These are phyloP conservation scores for Coregonus ussuriensis DNA, from an alignment of 2,797 vertebrate genomes.

Conservation along the genomic window DNA sequence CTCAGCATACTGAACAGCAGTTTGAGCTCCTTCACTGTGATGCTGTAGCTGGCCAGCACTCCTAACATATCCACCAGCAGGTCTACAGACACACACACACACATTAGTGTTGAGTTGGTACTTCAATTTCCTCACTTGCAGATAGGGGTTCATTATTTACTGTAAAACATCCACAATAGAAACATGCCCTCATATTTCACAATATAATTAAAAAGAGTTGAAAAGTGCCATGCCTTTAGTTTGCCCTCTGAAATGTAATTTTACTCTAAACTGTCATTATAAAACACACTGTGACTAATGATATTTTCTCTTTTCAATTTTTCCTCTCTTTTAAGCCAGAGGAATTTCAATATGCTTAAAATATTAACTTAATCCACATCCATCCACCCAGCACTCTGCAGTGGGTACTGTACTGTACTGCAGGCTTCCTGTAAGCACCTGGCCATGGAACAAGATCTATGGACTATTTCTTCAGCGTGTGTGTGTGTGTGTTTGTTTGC, in stretches of 20 bases:
- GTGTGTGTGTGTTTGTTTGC: too few relatives aligned
- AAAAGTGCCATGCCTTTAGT: neutral
- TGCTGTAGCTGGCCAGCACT: constrained; percentile 97
- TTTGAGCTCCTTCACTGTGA: constrained; percentile 97
- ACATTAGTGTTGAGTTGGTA: neutral
- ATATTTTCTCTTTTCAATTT: constrained; percentile 33
- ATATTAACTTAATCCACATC: constrained; percentile 33
- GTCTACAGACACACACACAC: constrained; percentile 71
- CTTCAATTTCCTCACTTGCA: neutral
- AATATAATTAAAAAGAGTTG: neutral
- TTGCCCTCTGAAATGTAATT: constrained; percentile 25
- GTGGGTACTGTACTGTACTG: neutral
- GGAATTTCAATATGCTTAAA: constrained; percentile 37
- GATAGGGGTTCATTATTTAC: neutral
- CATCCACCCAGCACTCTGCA: neutral
- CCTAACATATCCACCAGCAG: constrained; percentile 97
- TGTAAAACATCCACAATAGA: neutral
- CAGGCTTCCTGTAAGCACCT: neutral
- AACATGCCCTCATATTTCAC: neutral
- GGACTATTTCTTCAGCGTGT: too few relatives aligned
- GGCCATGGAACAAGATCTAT: neutral
- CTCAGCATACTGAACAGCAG: constrained; percentile 96
- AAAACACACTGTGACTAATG: constrained; percentile 46
- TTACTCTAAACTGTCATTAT: constrained; percentile 48
- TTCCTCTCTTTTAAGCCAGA: constrained; percentile 15